phyloP scores from a whole-genome alignment of 2,797 vertebrate species.

The Eremophila alpestris region DNA sequence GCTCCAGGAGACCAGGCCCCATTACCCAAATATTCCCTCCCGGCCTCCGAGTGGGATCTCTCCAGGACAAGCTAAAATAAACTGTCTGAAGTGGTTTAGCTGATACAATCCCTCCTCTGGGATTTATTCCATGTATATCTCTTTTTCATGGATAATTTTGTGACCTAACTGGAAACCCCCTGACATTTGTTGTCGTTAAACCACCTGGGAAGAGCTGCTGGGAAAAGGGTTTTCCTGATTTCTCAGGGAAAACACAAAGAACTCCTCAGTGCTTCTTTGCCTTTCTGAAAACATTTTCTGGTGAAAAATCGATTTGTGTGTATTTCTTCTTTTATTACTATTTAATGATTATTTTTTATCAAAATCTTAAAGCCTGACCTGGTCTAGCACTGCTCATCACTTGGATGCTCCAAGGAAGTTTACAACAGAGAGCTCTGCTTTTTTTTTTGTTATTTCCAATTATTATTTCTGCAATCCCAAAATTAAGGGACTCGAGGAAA shows the following conservation, averaged over 20 bases:
- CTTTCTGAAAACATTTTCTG: neutral
- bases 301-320: neutral
- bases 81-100: neutral
- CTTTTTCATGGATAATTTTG: neutral
- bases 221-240: neutral
- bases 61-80: neutral
- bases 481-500: neutral
- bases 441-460: neutral
- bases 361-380: neutral
- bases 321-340: neutral
- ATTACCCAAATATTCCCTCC: neutral
- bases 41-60: neutral
- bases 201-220: neutral
- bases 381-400: neutral
- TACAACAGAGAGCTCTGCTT: fast-evolving
- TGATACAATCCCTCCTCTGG: neutral
- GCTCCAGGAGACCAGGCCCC: neutral
- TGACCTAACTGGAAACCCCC: neutral
- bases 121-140: neutral
- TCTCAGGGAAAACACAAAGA: neutral
- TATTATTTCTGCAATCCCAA: neutral
- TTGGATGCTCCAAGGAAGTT: neutral
- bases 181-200: neutral
- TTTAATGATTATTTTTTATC: neutral
- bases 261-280: neutral